These are phyloP conservation scores for Neoaliturus tenellus DNA, from an alignment of 2,888 invertebrate genomes.

Conservation along the genomic window DNA sequence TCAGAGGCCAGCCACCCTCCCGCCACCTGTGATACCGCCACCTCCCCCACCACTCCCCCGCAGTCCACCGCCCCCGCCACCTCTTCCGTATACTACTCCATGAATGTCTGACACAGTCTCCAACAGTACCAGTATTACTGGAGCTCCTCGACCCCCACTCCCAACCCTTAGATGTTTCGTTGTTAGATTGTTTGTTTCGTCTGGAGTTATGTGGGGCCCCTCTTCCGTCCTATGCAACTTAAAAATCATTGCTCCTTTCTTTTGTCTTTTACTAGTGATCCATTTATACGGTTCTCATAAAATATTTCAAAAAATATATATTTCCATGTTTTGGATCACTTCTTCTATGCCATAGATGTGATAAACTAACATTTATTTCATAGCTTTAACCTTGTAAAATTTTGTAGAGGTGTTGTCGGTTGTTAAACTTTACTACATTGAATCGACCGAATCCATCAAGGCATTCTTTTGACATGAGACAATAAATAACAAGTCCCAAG, in stretches of 20 bases:
- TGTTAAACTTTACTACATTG: too few species aligned
- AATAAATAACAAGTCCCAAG: conserved; percentile 16
- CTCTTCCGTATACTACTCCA: conserved; percentile 84
- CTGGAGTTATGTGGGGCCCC: conserved; percentile 15
- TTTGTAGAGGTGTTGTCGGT: too few species aligned
- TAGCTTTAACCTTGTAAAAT: too few species aligned
- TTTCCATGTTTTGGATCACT: too few species aligned
- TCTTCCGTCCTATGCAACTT: conserved; percentile 11
- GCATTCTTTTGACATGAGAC: conserved; percentile 32
- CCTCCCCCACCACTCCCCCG: conserved; percentile 55
- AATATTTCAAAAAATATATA: too few species aligned
- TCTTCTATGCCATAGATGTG: too few species aligned
- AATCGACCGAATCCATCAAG: too few species aligned
- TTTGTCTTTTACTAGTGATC: background rate
- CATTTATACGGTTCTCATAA: too few species aligned
- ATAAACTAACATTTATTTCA: too few species aligned
- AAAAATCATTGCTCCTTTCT: background rate
- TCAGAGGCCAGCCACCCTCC: background rate
- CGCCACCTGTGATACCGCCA: conserved; percentile 46
- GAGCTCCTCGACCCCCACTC: background rate
- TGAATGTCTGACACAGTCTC: conserved; percentile 84
- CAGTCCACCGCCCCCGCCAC: conserved; percentile 59
- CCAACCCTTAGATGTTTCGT: conserved; percentile 34
- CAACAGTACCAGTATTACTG: conserved; percentile 58
- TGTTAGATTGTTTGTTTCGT: conserved; percentile 34